Conservation (phyloP, 2,113 vertebrate species). For the Dasyprocta punctata region DNA sequence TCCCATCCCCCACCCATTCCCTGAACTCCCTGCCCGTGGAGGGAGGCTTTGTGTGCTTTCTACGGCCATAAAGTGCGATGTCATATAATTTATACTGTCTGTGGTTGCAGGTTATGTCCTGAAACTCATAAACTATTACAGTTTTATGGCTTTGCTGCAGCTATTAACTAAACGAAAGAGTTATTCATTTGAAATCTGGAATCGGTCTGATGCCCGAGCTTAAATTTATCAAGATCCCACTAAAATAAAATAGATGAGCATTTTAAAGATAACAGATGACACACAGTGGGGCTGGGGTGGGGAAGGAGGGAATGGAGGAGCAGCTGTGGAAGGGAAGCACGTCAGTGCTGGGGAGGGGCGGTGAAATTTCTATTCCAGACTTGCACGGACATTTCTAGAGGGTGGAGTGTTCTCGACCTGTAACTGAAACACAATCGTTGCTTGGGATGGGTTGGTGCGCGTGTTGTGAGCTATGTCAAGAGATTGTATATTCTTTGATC, state of each 20-base stretch:
- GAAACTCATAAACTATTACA: slow-evolving; percentile 83
- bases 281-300: neutral
- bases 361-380: neutral
- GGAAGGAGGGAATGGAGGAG: fast-evolving
- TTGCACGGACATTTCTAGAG: neutral
- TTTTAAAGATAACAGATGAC: slow-evolving; percentile 25
- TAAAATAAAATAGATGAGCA: slow-evolving; percentile 73
- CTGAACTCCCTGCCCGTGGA: slow-evolving; percentile 52
- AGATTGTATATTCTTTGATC: fast-evolving
- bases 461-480: neutral
- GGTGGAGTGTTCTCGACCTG: fast-evolving
- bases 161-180: slow-evolving; percentile 84
- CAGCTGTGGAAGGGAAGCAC: fast-evolving
- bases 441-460: no score
- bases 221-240: slow-evolving; percentile 77
- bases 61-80: slow-evolving; percentile 75
- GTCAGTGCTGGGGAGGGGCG: fast-evolving
- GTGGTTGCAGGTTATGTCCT: slow-evolving; percentile 85
- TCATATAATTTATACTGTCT: slow-evolving; percentile 85
- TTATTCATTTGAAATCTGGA: slow-evolving; percentile 84
- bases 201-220: slow-evolving; percentile 56
- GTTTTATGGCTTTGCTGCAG: slow-evolving; percentile 83
- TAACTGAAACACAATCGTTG: no score
- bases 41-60: slow-evolving; percentile 72
- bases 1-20: neutral